Base-by-base conservation (phyloP, 2,888 invertebrate genomes). In the Sinotaia quadrata region DNA sequence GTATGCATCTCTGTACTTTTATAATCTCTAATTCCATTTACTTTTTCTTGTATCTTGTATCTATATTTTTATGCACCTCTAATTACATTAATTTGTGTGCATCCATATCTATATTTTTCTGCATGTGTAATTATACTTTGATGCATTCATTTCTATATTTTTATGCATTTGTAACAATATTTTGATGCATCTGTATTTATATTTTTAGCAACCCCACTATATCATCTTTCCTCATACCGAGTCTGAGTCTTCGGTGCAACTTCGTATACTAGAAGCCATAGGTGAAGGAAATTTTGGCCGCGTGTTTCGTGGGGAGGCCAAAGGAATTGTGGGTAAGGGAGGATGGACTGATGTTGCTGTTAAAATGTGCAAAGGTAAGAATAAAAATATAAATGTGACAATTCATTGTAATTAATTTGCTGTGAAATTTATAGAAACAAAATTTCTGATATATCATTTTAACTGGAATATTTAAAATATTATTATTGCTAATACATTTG, bases 211-310 rank as follows among this genome's bases (percentile, higher is more conserved):
- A 41, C 21, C 58, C 15, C 37, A 58, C 21, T 58, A 58, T 41
- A 58, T 41, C 7, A 36, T 4, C 27, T 58, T 58, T 37, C 58
- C 58, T n/a, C 58, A 36, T 12, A 41, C 58, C 3, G 37, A 58
- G 27, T 37, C 21, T 41, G 36, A 58, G 33, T n/a, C 37, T 0
- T 58, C 58, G 4, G 68, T 67, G 24, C 37, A 67, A 47, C 66
- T 70, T 18, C 70, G 60, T 3, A 52, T 70, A 24, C 57, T 47
- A 41, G 70, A 70, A 37, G 56, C 56, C 12, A 47, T 70, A 4
- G 70, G 70, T 0, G 66, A 67, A 18, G 70, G 70, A 33, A 70
- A 70, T 49, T 70, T 70, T 61, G 70, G 70, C 21, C 67, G 67
- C 36, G 66, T 70, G 60, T 61, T 70, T 37, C 67, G 61, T 33